Evolutionary conservation across 2,888 invertebrate genomes (phyloP), one percentile per base, ranked within the genome.

Genomic region (Heliconius ismenius): DNA sequence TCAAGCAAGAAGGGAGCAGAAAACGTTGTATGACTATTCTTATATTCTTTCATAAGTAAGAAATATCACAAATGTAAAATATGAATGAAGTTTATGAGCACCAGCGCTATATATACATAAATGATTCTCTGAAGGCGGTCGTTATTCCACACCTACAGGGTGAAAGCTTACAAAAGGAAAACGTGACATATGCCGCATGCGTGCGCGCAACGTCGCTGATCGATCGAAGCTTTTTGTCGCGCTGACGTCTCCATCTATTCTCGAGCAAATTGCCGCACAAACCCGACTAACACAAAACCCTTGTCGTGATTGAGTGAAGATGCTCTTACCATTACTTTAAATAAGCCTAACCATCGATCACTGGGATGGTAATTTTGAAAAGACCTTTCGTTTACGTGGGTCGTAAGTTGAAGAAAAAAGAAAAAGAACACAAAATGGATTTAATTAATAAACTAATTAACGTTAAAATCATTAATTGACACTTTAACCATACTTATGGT

Each of bases 201-300:
- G 87, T 83, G 88, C 89, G 90, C 89, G 87, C 85, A 84, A 83
- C 84, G 78, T 83, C 79, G 79, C 86, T 93, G 93, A 94, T 92
- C 89, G 91, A 94, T 94, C 90, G 91, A 86, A 87, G 90, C 91
- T 93, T 93, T 93, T 93, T 93, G 92, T 93, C 86, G 87, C 86
- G 88, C 81, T 92, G 94, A 94, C 94, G 84, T 91, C 92, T 93
- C 90, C 90, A 94, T 94, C 90, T 88, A 92, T 92, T 90, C 86
- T 85, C 84, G 84, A 86, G 91, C 92, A 92, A 93, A 93, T 93
- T 94, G 92, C 90, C 89, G 73, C 81, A 78, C 81, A 80, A 78
- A 76, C 75, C 82, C 82, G 83, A 81, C 78, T 81, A 82, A 82
- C 83, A 87, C 88, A 84, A 85, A 88, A 86, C 88, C 87, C 87